Evolutionary conservation across 2,888 invertebrate genomes (phyloP).

Genomic region (Halocaridina rubra): DNA sequence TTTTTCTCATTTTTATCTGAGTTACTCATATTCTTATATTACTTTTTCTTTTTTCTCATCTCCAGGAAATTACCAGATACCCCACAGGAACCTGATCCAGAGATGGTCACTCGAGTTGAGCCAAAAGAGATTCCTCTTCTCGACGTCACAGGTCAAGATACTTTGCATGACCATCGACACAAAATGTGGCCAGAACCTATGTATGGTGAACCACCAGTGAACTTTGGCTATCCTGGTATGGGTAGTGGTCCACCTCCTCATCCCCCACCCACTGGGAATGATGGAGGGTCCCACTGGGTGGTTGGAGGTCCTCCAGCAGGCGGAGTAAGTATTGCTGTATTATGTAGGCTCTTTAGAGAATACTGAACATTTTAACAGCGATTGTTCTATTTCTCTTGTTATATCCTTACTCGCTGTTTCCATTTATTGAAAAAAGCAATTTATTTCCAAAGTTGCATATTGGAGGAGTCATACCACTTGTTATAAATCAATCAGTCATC

Average conservation of each 20-base stretch:
- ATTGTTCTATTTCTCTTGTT: too few relatives aligned
- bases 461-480: too few relatives aligned
- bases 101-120: conserved; percentile 80
- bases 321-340: not conserved
- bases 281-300: conserved; percentile 33
- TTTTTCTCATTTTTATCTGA: too few relatives aligned
- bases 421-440: too few relatives aligned
- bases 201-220: conserved; percentile 73
- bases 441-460: too few relatives aligned
- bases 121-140: conserved; percentile 86
- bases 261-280: not conserved
- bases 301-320: conserved; percentile 28
- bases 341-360: too few relatives aligned
- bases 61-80: conserved; percentile 76
- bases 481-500: too few relatives aligned
- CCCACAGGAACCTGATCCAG: conserved; percentile 86
- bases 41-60: not conserved
- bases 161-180: conserved; percentile 80
- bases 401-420: too few relatives aligned
- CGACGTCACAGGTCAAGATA: conserved; percentile 86
- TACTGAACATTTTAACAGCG: too few relatives aligned
- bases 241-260: not conserved
- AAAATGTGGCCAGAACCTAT: conserved; percentile 89
- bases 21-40: too few relatives aligned
- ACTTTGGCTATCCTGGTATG: not conserved